phyloP scores from a whole-genome alignment of 2,113 vertebrate genomes.

The Lophotis ruficrista region DNA sequence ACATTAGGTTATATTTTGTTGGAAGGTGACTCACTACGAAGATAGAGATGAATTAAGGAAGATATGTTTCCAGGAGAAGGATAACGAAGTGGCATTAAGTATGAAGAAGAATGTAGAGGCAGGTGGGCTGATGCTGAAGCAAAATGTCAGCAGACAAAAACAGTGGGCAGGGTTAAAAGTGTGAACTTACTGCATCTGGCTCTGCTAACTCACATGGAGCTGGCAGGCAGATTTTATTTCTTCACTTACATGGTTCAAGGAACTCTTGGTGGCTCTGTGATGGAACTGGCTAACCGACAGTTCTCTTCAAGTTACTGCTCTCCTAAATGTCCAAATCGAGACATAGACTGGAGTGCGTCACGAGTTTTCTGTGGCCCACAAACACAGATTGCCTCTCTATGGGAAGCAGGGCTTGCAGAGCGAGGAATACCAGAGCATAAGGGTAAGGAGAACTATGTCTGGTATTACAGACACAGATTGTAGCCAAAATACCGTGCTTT shows the following conservation, averaged over 20 bases:
- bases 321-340: background rate
- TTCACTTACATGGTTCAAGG: background rate
- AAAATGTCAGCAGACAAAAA: background rate
- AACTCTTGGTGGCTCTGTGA: background rate
- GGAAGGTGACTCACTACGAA: background rate
- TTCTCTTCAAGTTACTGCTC: background rate
- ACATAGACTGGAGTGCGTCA: background rate
- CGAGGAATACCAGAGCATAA: background rate
- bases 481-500: background rate
- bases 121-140: background rate
- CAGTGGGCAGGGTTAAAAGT: background rate
- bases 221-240: background rate
- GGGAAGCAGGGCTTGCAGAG: background rate
- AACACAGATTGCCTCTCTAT: background rate
- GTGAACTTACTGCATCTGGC: background rate
- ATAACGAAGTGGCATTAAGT: background rate
- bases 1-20: background rate
- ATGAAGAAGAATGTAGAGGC: background rate
- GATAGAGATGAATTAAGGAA: background rate
- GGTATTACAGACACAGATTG: background rate
- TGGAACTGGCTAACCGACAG: background rate
- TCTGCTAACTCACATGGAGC: background rate
- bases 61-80: background rate
- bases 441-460: background rate
- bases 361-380: background rate